Conservation (phyloP, 2,797 vertebrate species). For the Benthosema pterotum region DNA sequence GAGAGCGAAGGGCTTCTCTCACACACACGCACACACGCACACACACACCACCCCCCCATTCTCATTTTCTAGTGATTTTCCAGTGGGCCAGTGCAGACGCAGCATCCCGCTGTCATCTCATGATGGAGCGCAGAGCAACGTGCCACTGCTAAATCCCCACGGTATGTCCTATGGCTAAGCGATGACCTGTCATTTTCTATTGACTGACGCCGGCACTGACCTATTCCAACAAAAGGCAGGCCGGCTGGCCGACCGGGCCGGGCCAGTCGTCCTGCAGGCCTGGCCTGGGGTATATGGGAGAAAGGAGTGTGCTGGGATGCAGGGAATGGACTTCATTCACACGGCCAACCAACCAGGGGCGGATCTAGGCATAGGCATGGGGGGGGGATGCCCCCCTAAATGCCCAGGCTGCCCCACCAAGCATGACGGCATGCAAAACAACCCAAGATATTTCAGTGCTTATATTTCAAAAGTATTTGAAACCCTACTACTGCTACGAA, state of each 20-base stretch:
- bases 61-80: constrained; percentile 47
- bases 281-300: constrained; percentile 31
- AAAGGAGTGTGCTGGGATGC: too few relatives aligned
- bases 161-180: constrained; percentile 47
- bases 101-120: constrained; percentile 47
- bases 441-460: too few relatives aligned
- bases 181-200: constrained; percentile 60
- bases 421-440: too few relatives aligned
- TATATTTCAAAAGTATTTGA: too few relatives aligned
- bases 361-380: too few relatives aligned
- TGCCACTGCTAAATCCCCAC: constrained; percentile 42
- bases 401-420: too few relatives aligned
- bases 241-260: constrained; percentile 14
- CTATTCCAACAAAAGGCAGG: constrained; percentile 36
- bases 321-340: constrained; percentile 7
- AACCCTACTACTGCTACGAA: too few relatives aligned
- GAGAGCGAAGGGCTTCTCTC: constrained; percentile 34
- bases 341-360: too few relatives aligned
- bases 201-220: constrained; percentile 61
- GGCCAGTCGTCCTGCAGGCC: constrained; percentile 4
- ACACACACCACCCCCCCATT: not conserved
- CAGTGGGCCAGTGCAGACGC: constrained; percentile 28
- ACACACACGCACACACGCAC: not conserved
- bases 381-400: too few relatives aligned
- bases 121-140: constrained; percentile 51